Base-by-base conservation (phyloP, 1,140 invertebrate species). In the Polyergus mexicanus region DNA sequence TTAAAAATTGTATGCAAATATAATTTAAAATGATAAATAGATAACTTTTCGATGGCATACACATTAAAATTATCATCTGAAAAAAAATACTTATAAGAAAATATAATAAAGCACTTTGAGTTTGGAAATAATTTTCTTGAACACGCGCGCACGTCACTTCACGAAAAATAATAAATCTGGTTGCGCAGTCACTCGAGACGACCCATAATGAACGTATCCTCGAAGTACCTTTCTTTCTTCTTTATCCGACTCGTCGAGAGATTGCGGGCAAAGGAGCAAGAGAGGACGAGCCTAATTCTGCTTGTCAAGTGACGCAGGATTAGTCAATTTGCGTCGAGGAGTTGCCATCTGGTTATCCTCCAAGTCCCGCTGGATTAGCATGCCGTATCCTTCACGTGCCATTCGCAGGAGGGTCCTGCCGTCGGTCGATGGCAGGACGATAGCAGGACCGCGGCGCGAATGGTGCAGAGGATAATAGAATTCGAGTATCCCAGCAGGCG, bases 271-370 rank as follows among this genome's bases (percentile, higher is more conserved):
- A 54, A 63, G 16, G 51, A 72, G 58, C 10, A 25, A 77, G 80
- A 86, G 68, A 72, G 71, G 32, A 68, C 74, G 47, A 72, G 75
- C 60, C 69, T 74, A 54, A 75, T 16, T 56, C 68, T 76, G 86
- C 78, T 89, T 89, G 90, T 91, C 90, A 91, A 88, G 89, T 85
- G 88, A 88, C 86, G 77, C 44, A 60, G 88, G 87, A 92, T 92
- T 92, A 92, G 90, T 90, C 88, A 89, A 91, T 91, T 89, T 89
- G 89, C 87, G 90, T 91, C 87, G 86, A 90, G 86, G 87, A 92
- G 88, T 71, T 83, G 90, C 91, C 91, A 92, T 92, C 91, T 92
- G 91, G 88, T 89, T 85, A 83, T 84, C 84, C 63, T 80, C 54
- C 77, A 86, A 54, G 51, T 80, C 80, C 83, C 56, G 54, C 44